Conservation (phyloP, 2,888 invertebrate species). For the Nudaria mundana region DNA sequence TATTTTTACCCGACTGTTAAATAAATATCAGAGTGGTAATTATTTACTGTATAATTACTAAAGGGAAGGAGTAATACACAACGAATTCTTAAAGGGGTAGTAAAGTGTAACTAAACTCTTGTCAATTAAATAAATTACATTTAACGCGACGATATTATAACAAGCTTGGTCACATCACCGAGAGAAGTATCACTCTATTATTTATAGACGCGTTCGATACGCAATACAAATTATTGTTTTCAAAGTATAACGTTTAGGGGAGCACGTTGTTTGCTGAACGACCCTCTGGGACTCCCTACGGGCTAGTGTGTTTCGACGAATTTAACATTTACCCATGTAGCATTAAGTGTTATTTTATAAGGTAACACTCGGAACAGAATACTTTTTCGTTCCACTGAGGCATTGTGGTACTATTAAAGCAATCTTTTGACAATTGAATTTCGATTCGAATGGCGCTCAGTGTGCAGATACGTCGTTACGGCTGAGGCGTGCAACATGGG, state of each 20-base stretch:
- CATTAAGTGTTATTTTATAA: slow-evolving; percentile 54
- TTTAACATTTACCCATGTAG: slow-evolving; percentile 51
- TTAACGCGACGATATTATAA: slow-evolving; percentile 48
- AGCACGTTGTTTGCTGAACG: slow-evolving; percentile 75
- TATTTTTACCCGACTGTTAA: no score
- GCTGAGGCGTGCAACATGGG: slow-evolving; percentile 48
- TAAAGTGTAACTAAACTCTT: slow-evolving; percentile 7
- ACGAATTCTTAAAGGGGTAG: not conserved
- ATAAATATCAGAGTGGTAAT: no score
- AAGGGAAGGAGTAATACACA: not conserved
- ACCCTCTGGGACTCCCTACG: slow-evolving; percentile 64
- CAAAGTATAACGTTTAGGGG: slow-evolving; percentile 82
- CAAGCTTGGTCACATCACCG: slow-evolving; percentile 49
- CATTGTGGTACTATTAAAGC: slow-evolving; percentile 69
- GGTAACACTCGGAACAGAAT: slow-evolving; percentile 41
- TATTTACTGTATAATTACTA: no score
- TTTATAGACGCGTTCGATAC: slow-evolving; percentile 80
- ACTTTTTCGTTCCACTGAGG: slow-evolving; percentile 55
- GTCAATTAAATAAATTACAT: slow-evolving; percentile 36
- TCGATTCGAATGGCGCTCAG: slow-evolving; percentile 62
- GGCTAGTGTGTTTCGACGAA: slow-evolving; percentile 39
- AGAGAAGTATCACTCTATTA: slow-evolving; percentile 79
- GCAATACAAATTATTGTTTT: slow-evolving; percentile 82
- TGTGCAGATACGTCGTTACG: slow-evolving; percentile 68
- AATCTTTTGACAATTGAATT: slow-evolving; percentile 80